Percentiles rank a stretch among this genome's conserved stretches.
Evolutionary conservation across 2,797 vertebrate species (phyloP).

Genomic region (Neopelma chrysocephalum): DNA sequence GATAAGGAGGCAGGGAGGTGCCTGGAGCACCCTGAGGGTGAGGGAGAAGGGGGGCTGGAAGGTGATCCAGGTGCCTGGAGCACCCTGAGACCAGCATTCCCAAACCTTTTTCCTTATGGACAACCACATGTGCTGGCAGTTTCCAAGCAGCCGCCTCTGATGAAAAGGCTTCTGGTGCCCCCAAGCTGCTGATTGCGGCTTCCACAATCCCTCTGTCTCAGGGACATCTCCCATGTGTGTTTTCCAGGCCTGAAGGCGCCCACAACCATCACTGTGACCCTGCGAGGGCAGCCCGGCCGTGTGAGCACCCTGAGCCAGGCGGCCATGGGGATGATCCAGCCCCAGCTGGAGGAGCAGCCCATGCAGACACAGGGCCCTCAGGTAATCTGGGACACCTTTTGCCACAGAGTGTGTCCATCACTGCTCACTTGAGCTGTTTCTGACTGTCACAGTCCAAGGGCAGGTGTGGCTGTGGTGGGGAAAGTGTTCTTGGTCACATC

Average conservation of each 20-base stretch:
- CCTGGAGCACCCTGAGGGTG: not conserved
- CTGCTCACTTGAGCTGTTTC: not conserved
- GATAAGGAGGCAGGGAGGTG: not conserved
- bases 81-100: rapidly evolving
- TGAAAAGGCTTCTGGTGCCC: not conserved
- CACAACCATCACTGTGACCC: conserved; percentile 90
- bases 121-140: rapidly evolving
- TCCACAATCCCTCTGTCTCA: not conserved
- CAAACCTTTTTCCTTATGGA: not conserved
- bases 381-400: conserved; percentile 34
- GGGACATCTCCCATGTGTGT: rapidly evolving
- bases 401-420: rapidly evolving
- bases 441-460: not conserved
- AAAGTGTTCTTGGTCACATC: not conserved
- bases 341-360: conserved; percentile 68
- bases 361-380: conserved; percentile 58
- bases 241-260: conserved; percentile 88
- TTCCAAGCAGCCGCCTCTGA: not conserved
- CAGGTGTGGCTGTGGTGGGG: rapidly evolving
- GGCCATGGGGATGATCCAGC: conserved; percentile 61
- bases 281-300: conserved; percentile 86
- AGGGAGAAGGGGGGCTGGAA: not conserved
- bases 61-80: not conserved
- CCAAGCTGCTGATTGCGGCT: rapidly evolving
- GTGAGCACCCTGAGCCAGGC: conserved; percentile 80